Conservation (phyloP, 1,140 invertebrate genomes). For the Scaptomyza montana region DNA sequence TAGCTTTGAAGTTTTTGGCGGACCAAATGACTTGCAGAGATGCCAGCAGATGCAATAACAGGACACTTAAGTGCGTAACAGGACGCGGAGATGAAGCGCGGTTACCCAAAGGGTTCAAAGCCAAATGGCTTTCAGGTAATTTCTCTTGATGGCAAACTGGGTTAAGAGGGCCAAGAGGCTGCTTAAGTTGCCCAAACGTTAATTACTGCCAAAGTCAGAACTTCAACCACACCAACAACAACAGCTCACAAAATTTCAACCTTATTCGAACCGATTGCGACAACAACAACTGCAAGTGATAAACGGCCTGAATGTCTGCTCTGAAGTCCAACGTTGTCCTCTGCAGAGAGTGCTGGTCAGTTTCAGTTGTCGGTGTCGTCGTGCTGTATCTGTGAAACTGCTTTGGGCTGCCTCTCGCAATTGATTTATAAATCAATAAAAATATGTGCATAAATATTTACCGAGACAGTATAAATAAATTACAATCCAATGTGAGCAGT, state of each 20-base stretch:
- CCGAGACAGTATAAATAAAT: conserved; percentile 76
- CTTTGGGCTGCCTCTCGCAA: conserved; percentile 19
- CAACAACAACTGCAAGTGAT: conserved; percentile 25
- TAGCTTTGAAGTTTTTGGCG: conserved; percentile 36
- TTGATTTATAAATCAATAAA: conserved; percentile 78
- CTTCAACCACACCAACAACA: not conserved
- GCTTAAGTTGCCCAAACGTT: conserved; percentile 45
- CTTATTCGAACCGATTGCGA: not conserved
- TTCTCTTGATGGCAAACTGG: conserved; percentile 21
- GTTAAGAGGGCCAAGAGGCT: conserved; percentile 3
- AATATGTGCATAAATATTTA: conserved; percentile 73
- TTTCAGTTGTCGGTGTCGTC: not conserved
- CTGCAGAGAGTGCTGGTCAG: not conserved
- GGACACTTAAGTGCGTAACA: conserved; percentile 30
- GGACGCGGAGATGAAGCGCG: conserved; percentile 4
- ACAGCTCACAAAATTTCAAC: no score
- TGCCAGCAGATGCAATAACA: conserved; percentile 25
- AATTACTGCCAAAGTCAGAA: conserved; percentile 49
- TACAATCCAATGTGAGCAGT: conserved; percentile 55
- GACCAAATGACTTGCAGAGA: not conserved
- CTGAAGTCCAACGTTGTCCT: not conserved
- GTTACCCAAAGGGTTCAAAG: conserved; percentile 14
- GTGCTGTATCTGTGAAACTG: conserved; percentile 21
- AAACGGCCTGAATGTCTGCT: conserved; percentile 17
- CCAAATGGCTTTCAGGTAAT: conserved; percentile 44